Conservation (phyloP, 2,113 vertebrate species). For the Malaclemys terrapin region DNA sequence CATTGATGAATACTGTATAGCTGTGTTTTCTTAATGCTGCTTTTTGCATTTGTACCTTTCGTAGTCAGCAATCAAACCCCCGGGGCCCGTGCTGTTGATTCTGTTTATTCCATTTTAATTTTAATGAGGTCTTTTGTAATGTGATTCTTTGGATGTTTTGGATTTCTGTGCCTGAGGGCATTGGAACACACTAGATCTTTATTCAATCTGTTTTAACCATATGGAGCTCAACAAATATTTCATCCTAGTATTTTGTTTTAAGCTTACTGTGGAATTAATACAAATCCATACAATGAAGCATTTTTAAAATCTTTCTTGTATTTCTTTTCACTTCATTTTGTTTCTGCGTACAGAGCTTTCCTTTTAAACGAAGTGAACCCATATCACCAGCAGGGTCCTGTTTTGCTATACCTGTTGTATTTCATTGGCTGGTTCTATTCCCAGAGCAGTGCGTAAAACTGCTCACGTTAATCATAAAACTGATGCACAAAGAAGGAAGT, state of each 20-base stretch:
- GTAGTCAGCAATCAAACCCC: accelerated
- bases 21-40: not conserved
- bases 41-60: accelerated
- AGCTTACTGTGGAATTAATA: not conserved
- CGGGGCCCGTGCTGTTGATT: accelerated
- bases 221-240: not conserved
- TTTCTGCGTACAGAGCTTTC: not conserved
- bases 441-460: not conserved
- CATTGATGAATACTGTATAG: not conserved
- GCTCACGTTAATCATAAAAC: not conserved
- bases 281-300: no score
- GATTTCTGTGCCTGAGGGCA: accelerated
- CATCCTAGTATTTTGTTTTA: not conserved
- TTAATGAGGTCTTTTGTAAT: not conserved
- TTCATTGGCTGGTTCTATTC: not conserved
- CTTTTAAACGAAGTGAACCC: not conserved
- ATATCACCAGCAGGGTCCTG: not conserved
- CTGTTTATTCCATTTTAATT: not conserved
- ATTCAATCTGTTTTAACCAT: not conserved
- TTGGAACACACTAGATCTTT: not conserved
- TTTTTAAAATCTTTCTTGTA: not conserved
- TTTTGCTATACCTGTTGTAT: not conserved
- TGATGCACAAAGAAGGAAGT: not conserved
- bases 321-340: not conserved
- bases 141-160: not conserved